Conservation (phyloP, 2,888 invertebrate species). For the Argyra leucocephala region DNA sequence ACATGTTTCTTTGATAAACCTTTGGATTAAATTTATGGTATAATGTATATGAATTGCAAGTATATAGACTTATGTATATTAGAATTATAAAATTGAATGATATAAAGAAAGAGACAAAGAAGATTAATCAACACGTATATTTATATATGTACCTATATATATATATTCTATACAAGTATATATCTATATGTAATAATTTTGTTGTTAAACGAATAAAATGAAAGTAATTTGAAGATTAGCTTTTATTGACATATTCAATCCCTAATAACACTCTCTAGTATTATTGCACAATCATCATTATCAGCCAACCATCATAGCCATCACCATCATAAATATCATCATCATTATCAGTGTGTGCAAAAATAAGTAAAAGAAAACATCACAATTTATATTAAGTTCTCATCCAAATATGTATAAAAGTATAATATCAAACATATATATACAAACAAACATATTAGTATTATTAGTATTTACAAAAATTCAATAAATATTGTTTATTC, state of each 20-base stretch:
- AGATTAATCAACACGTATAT: too few relatives aligned
- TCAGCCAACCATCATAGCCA: not conserved
- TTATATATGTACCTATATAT: not conserved
- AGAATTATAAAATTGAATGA: too few relatives aligned
- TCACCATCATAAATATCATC: not conserved
- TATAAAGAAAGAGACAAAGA: too few relatives aligned
- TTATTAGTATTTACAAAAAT: not conserved
- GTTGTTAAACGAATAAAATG: slow-evolving; percentile 22
- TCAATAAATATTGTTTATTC: not conserved
- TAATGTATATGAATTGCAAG: not conserved
- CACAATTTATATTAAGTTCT: not conserved
- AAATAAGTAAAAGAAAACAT: not conserved
- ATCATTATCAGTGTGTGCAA: not conserved
- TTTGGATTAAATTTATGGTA: not conserved
- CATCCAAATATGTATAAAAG: not conserved
- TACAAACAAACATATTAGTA: not conserved
- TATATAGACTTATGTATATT: too few relatives aligned
- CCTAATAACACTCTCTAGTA: slow-evolving; percentile 21
- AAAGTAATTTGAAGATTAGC: slow-evolving; percentile 24
- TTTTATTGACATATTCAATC: slow-evolving; percentile 26
- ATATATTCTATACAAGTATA: not conserved
- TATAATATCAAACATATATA: not conserved
- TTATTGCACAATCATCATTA: not conserved
- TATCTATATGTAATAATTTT: not conserved
- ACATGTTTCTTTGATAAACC: not conserved